These are phyloP conservation scores for Clarias laeviceps DNA, from an alignment of 2,797 vertebrate species.

Conservation along the genomic window DNA sequence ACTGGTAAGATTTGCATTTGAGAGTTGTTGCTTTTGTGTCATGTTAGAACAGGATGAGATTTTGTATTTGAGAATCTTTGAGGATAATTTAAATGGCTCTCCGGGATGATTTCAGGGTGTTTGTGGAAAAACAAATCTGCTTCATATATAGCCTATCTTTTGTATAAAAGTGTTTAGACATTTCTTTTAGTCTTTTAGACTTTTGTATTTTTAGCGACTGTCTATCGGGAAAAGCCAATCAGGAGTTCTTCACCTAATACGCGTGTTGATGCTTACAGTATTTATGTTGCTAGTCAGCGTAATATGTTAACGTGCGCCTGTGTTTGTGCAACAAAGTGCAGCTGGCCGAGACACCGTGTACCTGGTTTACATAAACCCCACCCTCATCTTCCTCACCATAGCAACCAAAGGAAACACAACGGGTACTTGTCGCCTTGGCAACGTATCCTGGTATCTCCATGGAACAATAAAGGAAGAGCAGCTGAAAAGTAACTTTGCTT, in stretches of 20 bases:
- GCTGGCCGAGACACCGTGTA: conserved; percentile 67
- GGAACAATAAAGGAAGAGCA: conserved; percentile 59
- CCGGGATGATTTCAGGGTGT: background rate
- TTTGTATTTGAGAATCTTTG: background rate
- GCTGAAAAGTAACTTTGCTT: conserved; percentile 33
- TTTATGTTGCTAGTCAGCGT: conserved; percentile 14
- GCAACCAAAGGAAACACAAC: conserved; percentile 72
- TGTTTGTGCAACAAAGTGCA: conserved; percentile 49
- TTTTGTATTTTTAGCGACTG: background rate
- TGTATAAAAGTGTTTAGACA: background rate
- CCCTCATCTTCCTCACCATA: conserved; percentile 68
- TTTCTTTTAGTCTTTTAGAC: no score
- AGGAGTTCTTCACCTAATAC: background rate
- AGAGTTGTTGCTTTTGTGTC: background rate
- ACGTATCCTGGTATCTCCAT: conserved; percentile 72
- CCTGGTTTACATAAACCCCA: conserved; percentile 69
- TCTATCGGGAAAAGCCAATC: background rate
- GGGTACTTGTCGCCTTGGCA: conserved; percentile 78
- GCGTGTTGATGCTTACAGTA: background rate
- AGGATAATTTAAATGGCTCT: background rate
- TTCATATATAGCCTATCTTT: background rate
- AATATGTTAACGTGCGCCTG: background rate
- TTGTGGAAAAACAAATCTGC: background rate
- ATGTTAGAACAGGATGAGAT: background rate
- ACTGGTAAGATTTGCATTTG: background rate